Evolutionary conservation across 2,888 invertebrate species (phyloP).

Genomic region (Tridacna crocea): DNA sequence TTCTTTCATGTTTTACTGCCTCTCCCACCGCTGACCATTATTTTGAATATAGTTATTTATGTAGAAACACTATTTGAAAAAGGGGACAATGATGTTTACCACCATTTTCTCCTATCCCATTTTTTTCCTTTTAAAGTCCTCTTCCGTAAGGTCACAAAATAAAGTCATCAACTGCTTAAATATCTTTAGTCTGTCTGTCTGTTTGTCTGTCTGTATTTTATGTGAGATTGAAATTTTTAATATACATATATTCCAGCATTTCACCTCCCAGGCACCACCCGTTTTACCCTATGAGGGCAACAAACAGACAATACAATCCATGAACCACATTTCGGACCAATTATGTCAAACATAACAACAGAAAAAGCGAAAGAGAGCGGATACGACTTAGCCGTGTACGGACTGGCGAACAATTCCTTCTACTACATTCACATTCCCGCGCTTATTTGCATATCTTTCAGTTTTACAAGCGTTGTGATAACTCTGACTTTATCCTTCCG

Average conservation of each 20-base stretch:
- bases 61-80: too few species aligned
- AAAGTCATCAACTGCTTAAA: too few species aligned
- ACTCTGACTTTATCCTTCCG: conserved; percentile 49
- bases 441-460: conserved; percentile 48
- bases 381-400: conserved; percentile 59
- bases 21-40: neutral
- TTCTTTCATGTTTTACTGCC: neutral
- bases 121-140: too few species aligned
- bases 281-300: neutral
- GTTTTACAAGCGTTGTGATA: conserved; percentile 46
- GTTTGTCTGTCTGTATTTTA: neutral
- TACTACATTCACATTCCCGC: conserved; percentile 59
- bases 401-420: conserved; percentile 54
- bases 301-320: neutral
- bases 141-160: too few species aligned
- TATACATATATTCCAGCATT: neutral
- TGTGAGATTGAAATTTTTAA: neutral
- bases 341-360: neutral
- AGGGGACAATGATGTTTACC: neutral
- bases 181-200: too few species aligned
- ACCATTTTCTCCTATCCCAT: neutral
- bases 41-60: too few species aligned
- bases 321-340: neutral
- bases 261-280: neutral
- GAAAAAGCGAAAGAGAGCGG: conserved; percentile 28